These are phyloP conservation scores for Papilio aristodemus DNA, from an alignment of 1,140 invertebrate species.

Conservation along the genomic window DNA sequence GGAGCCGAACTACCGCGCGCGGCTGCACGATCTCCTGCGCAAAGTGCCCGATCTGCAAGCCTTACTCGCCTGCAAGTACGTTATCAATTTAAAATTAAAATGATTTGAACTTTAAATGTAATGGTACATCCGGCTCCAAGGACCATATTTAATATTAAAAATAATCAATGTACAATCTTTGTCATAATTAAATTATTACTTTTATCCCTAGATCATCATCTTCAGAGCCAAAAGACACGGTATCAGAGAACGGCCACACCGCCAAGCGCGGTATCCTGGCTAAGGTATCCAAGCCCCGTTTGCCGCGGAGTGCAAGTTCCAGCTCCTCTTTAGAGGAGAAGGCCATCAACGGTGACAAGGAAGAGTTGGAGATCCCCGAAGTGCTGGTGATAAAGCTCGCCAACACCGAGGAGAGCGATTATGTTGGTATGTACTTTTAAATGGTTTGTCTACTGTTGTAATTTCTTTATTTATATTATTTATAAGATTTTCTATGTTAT, in stretches of 20 bases:
- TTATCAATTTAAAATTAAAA: background rate
- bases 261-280: slow-evolving; percentile 59
- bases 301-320: slow-evolving; percentile 55
- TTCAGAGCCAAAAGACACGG: slow-evolving; percentile 52
- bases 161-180: too few relatives aligned
- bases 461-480: too few relatives aligned
- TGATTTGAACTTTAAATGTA: too few relatives aligned
- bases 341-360: slow-evolving; percentile 42
- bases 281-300: slow-evolving; percentile 59
- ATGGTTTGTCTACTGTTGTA: too few relatives aligned
- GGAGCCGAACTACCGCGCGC: slow-evolving; percentile 64
- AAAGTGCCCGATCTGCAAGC: slow-evolving; percentile 54
- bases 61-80: slow-evolving; percentile 42
- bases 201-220: slow-evolving; percentile 38
- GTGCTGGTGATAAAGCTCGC: slow-evolving; percentile 75
- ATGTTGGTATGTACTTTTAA: slow-evolving; percentile 60
- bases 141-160: background rate
- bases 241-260: slow-evolving; percentile 58
- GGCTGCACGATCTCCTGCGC: slow-evolving; percentile 62
- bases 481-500: too few relatives aligned
- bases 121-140: background rate
- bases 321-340: slow-evolving; percentile 52
- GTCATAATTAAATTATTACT: background rate
- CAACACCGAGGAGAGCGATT: slow-evolving; percentile 66
- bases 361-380: slow-evolving; percentile 52